Base-by-base conservation (phyloP, 2,888 invertebrate genomes). In the Incurvaria masculella region DNA sequence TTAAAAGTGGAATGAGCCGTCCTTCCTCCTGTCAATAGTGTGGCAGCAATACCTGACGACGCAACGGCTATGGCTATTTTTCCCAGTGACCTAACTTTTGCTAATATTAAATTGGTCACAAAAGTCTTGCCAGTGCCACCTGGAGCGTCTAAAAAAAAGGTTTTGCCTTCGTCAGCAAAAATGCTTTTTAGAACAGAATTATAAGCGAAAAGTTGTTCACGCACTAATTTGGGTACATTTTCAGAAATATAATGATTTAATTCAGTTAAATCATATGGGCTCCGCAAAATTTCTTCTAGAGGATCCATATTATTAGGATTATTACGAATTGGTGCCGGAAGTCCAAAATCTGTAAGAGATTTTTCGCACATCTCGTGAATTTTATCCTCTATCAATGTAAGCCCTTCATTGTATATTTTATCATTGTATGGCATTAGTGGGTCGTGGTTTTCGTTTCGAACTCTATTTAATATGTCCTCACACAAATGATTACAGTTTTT, bases 181-280 rank as follows among this genome's bases (percentile, higher is more conserved):
- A 49, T 46, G 42, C 45, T 46, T 43, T 46, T 42, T 50, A 50
- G 47, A 50, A 50, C 41, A 50, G 50, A 47, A 47, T 47, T 47
- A 50, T 26, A 50, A 47, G 47, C 44, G 33, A 50, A 50, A 45
- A 47, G 41, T 19, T 47, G 47, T 23, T 47, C 47, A 50, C 11
- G 4, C n/a, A n/a, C n/a, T n/a, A n/a, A n/a, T n/a, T n/a, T n/a
- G n/a, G n/a, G n/a, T n/a, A n/a, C n/a, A n/a, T n/a, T n/a, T n/a
- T n/a, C n/a, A 33, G 33, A 33, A 14, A 33, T 6, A 33, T 14
- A 14, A 33, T 3, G 14, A 14, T 33, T 33, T 33, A 8, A 33
- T n/a, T 33, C 11, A 8, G 14, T 33, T 33, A 14, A 33, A 3
- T 33, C 8, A 14, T 33, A 33, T 3, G 33, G 8, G 11, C 11